Evolutionary conservation across 2,797 vertebrate genomes (phyloP).

Genomic region (Smutsia gigantea): DNA sequence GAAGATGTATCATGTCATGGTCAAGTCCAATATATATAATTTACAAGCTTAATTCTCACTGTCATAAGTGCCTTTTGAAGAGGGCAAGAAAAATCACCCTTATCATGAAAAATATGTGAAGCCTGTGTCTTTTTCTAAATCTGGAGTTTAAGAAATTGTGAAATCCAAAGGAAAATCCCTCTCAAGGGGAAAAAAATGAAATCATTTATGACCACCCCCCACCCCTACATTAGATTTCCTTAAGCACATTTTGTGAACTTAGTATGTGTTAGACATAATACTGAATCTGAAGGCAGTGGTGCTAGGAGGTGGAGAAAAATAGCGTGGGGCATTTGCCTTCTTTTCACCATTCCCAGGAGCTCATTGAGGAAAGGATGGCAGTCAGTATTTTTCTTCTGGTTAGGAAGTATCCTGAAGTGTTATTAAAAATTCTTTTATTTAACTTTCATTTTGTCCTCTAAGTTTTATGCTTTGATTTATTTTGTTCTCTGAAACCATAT

Average conservation of each 20-base stretch:
- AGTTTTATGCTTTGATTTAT: background rate
- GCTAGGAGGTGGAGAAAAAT: background rate
- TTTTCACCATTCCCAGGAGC: background rate
- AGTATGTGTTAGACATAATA: background rate
- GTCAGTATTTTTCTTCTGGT: background rate
- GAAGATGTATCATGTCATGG: slow-evolving; percentile 71
- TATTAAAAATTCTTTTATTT: background rate
- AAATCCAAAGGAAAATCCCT: slow-evolving; percentile 49
- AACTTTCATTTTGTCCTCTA: slow-evolving; percentile 12
- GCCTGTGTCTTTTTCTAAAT: slow-evolving; percentile 52
- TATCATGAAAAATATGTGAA: slow-evolving; percentile 58
- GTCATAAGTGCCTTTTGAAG: slow-evolving; percentile 65
- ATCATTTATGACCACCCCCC: background rate
- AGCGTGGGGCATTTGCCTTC: background rate
- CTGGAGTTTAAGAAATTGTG: slow-evolving; percentile 45
- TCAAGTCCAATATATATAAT: slow-evolving; percentile 70
- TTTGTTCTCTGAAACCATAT: background rate
- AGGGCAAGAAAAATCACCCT: slow-evolving; percentile 61
- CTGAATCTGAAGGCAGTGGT: background rate
- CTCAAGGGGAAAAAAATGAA: background rate
- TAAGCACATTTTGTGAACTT: background rate
- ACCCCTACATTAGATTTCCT: background rate
- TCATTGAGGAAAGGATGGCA: background rate
- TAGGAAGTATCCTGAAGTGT: background rate
- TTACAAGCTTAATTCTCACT: slow-evolving; percentile 71